These are phyloP conservation scores for Semnornis frantzii DNA, from an alignment of 2,113 vertebrate genomes.

Conservation along the genomic window DNA sequence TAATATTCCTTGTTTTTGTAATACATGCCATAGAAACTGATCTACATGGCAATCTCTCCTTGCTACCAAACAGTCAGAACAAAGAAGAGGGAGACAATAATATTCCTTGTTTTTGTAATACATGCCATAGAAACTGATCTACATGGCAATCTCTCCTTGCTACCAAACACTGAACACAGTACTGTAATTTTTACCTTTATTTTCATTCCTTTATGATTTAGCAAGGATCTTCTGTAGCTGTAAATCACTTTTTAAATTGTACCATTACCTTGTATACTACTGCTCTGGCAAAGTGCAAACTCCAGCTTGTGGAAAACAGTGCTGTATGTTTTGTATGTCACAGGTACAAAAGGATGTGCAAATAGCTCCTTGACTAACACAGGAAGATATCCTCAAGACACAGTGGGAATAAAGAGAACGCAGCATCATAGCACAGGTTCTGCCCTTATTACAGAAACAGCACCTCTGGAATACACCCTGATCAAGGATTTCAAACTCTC, in stretches of 20 bases:
- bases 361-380: neutral
- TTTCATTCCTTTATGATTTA: neutral
- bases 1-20: neutral
- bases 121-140: neutral
- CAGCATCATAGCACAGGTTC: neutral
- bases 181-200: neutral
- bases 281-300: neutral
- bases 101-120: neutral
- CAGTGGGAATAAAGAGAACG: neutral
- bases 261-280: neutral
- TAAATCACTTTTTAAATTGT: neutral
- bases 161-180: neutral
- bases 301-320: neutral
- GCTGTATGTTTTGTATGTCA: neutral
- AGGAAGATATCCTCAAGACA: neutral
- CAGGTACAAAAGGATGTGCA: neutral
- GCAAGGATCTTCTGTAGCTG: neutral
- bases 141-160: neutral
- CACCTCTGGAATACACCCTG: neutral
- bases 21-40: neutral
- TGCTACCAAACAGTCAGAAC: neutral
- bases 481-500: slow-evolving; percentile 2
- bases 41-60: neutral
- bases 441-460: slow-evolving; percentile 4
- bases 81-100: neutral